These are phyloP conservation scores for Asobara japonica DNA, from an alignment of 1,140 invertebrate genomes.

Conservation along the genomic window DNA sequence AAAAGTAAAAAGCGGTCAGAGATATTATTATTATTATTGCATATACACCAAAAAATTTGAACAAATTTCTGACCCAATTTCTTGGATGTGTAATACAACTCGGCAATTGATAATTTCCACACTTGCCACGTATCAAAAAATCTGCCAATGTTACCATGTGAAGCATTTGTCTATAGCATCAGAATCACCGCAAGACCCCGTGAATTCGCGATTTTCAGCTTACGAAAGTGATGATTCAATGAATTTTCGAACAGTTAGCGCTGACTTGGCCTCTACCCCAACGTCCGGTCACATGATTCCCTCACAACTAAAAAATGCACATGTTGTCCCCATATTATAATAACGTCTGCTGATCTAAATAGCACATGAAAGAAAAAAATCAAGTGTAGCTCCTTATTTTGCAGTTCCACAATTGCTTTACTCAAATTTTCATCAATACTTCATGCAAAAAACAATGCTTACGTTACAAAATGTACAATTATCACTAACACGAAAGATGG, in stretches of 20 bases:
- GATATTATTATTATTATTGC: too few species aligned
- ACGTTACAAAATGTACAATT: conserved; percentile 20
- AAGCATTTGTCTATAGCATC: too few species aligned
- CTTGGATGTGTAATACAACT: too few species aligned
- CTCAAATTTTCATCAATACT: background rate
- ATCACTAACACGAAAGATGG: conserved; percentile 26
- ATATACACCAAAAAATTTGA: too few species aligned
- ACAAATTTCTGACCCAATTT: too few species aligned
- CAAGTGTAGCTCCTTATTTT: background rate
- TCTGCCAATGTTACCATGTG: background rate
- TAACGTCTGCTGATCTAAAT: too few species aligned
- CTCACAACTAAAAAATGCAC: background rate
- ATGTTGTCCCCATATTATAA: background rate
- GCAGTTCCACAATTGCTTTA: background rate
- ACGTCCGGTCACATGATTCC: background rate
- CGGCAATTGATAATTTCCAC: too few species aligned
- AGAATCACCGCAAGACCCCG: too few species aligned
- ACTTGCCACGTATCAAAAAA: too few species aligned
- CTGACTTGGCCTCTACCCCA: conserved; percentile 10
- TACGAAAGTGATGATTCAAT: background rate
- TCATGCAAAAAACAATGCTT: background rate
- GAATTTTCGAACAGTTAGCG: background rate
- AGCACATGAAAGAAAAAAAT: too few species aligned
- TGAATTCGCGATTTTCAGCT: too few species aligned
- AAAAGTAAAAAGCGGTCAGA: too few species aligned